These are phyloP conservation scores for Hipposideros larvatus DNA, from an alignment of 2,797 vertebrate species.

Conservation along the genomic window DNA sequence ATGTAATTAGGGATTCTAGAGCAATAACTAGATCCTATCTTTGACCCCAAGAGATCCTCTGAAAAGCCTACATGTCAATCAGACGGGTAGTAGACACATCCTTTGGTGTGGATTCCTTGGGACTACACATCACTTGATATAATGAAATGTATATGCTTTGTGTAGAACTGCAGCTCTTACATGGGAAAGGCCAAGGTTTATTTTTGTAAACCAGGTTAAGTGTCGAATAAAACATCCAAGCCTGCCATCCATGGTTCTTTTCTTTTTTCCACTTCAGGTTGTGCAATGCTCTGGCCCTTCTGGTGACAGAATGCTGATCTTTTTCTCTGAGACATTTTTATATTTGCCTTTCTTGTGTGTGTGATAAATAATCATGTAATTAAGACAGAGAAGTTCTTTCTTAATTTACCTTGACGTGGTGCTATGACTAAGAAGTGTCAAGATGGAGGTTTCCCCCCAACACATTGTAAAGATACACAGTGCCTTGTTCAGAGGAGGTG, in stretches of 20 bases:
- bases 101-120: neutral
- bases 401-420: neutral
- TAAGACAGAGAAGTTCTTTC: neutral
- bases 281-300: neutral
- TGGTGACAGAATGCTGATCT: neutral
- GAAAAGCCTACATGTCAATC: neutral
- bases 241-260: neutral
- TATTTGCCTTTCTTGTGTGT: neutral
- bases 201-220: neutral
- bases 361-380: neutral
- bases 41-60: neutral
- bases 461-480: no score
- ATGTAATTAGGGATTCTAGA: neutral
- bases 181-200: neutral
- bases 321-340: neutral
- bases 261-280: neutral
- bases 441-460: neutral
- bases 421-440: neutral
- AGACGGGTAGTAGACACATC: neutral
- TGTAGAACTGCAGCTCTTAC: neutral
- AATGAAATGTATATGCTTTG: neutral
- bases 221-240: neutral
- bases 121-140: neutral
- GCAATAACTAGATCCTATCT: neutral
- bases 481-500: no score